Conservation (phyloP, 1,140 invertebrate species). For the Heliconius nattereri region DNA sequence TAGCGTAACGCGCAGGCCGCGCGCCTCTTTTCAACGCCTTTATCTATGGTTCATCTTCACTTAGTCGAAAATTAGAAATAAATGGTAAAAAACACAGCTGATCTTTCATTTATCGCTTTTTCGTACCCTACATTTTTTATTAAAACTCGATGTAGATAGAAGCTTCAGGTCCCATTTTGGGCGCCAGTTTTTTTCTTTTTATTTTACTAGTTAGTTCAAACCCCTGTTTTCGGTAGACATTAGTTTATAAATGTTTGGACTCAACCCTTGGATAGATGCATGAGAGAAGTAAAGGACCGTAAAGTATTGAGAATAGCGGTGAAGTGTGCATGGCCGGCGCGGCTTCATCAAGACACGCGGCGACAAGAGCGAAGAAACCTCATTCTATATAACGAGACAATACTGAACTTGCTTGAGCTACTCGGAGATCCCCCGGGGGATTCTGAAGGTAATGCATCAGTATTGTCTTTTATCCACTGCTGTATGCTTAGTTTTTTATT, state of each 20-base stretch:
- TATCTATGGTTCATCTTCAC: constrained; percentile 76
- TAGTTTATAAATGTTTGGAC: constrained; percentile 49
- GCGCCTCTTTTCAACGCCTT: constrained; percentile 70
- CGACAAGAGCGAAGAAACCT: constrained; percentile 52
- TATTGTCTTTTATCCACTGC: constrained; percentile 57
- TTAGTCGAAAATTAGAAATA: constrained; percentile 77
- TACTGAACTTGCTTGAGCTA: constrained; percentile 45
- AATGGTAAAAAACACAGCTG: constrained; percentile 78
- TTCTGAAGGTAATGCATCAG: constrained; percentile 36
- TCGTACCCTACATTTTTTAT: constrained; percentile 59
- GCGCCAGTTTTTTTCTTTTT: constrained; percentile 59
- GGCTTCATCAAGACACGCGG: constrained; percentile 42
- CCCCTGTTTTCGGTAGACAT: constrained; percentile 51
- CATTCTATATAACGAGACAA: constrained; percentile 50
- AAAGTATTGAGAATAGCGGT: constrained; percentile 44
- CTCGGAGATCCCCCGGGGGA: neutral
- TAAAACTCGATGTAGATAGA: constrained; percentile 56
- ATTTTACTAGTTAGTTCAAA: constrained; percentile 52
- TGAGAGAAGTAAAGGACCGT: constrained; percentile 51
- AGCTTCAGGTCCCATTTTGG: constrained; percentile 63
- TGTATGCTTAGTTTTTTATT: constrained; percentile 60
- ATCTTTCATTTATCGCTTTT: constrained; percentile 79
- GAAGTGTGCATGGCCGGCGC: constrained; percentile 61
- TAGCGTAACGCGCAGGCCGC: constrained; percentile 60
- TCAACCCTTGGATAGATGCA: constrained; percentile 61